phyloP scores from a whole-genome alignment of 2,113 vertebrate species.

The Scomber scombrus region DNA sequence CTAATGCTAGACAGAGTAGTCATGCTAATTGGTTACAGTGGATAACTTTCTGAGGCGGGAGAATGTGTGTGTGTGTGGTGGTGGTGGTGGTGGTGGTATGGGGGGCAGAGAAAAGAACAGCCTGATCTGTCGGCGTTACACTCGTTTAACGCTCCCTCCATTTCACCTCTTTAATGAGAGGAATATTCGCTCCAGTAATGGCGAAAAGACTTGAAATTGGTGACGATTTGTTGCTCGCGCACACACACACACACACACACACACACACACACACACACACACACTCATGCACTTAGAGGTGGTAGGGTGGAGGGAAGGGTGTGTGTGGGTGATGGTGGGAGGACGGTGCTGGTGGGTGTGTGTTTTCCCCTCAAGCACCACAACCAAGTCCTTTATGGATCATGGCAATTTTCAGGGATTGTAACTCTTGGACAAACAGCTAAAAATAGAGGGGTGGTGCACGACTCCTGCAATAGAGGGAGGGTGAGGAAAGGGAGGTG shows the following conservation, averaged over 20 bases:
- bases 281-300: constrained; percentile 18
- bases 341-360: constrained; percentile 15
- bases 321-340: neutral
- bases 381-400: constrained; percentile 71
- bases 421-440: constrained; percentile 81
- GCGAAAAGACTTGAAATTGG: constrained; percentile 62
- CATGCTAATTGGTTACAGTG: constrained; percentile 83
- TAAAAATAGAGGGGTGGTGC: constrained; percentile 80
- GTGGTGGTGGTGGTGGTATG: neutral
- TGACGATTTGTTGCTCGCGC: constrained; percentile 58
- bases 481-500: constrained; percentile 14
- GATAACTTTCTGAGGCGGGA: constrained; percentile 76
- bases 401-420: constrained; percentile 78
- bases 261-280: constrained; percentile 19
- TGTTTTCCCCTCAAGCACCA: constrained; percentile 54
- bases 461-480: constrained; percentile 46
- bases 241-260: constrained; percentile 16
- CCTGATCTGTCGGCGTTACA: constrained; percentile 68
- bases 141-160: constrained; percentile 70
- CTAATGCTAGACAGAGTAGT: constrained; percentile 76
- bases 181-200: constrained; percentile 74
- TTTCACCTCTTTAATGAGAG: constrained; percentile 77
- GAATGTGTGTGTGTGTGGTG: constrained; percentile 37
- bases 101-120: constrained; percentile 58
- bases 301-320: neutral